Conservation (phyloP, 2,888 invertebrate species). For the Adineta ricciae region DNA sequence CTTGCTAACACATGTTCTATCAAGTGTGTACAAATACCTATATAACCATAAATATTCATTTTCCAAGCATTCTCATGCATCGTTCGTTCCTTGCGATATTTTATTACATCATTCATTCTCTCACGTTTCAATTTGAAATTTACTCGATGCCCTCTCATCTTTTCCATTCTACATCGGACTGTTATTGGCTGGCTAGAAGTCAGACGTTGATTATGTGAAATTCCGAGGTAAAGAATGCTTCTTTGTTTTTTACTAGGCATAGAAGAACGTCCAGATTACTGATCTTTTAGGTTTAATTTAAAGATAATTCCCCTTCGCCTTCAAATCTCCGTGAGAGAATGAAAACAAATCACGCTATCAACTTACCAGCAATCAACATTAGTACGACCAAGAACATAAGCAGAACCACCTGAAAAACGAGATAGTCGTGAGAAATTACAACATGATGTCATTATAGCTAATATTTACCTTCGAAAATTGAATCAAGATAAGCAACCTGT, state of each 20-base stretch:
- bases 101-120: neutral
- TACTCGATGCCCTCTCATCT: too few relatives aligned
- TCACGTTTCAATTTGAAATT: neutral
- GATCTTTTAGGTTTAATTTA: too few relatives aligned
- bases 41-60: too few relatives aligned
- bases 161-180: too few relatives aligned
- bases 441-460: slow-evolving; percentile 35
- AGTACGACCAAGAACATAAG: slow-evolving; percentile 83
- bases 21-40: slow-evolving; percentile 75
- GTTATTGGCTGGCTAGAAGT: too few relatives aligned
- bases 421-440: neutral
- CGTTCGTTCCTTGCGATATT: neutral
- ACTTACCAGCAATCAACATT: slow-evolving; percentile 74
- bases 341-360: too few relatives aligned
- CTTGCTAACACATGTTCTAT: slow-evolving; percentile 49
- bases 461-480: slow-evolving; percentile 30
- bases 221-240: too few relatives aligned
- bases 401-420: slow-evolving; percentile 63
- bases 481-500: neutral
- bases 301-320: too few relatives aligned
- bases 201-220: too few relatives aligned
- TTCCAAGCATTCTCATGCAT: neutral
- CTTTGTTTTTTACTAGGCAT: too few relatives aligned
- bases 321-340: too few relatives aligned
- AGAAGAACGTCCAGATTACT: too few relatives aligned